Percentiles rank a stretch among this genome's conserved stretches.
phyloP scores from a whole-genome alignment of 2,797 vertebrate genomes.

The Cirrhinus mrigala region DNA sequence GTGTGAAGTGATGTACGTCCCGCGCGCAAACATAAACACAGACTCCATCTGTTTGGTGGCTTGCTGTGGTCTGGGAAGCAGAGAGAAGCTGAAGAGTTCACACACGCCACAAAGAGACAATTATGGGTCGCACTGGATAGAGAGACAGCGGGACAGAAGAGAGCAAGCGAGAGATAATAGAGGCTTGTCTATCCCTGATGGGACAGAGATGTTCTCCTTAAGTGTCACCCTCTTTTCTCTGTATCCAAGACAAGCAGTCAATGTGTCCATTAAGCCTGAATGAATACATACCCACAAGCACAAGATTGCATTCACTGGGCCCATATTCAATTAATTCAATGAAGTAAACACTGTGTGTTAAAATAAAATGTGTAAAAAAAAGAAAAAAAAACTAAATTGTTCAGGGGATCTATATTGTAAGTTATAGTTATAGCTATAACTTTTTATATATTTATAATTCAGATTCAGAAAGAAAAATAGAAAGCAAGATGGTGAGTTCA shows the following conservation, averaged over 20 bases:
- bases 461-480: neutral
- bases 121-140: conserved; percentile 76
- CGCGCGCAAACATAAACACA: conserved; percentile 77
- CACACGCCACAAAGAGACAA: conserved; percentile 82
- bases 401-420: too few relatives aligned
- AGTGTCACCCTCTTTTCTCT: conserved; percentile 65
- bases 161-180: conserved; percentile 74
- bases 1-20: conserved; percentile 65
- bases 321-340: conserved; percentile 11
- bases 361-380: neutral
- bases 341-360: conserved; percentile 11
- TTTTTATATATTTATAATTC: neutral
- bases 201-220: conserved; percentile 73
- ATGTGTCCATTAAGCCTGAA: conserved; percentile 65
- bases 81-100: conserved; percentile 78
- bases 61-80: conserved; percentile 81
- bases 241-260: conserved; percentile 69
- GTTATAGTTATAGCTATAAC: neutral
- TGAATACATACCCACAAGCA: conserved; percentile 49
- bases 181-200: conserved; percentile 77
- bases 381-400: neutral
- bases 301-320: neutral
- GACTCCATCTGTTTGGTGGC: conserved; percentile 82
- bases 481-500: neutral
- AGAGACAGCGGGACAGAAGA: conserved; percentile 60